These are phyloP conservation scores for Teleopsis dalmanni DNA, from an alignment of 1,140 invertebrate genomes.

Conservation along the genomic window DNA sequence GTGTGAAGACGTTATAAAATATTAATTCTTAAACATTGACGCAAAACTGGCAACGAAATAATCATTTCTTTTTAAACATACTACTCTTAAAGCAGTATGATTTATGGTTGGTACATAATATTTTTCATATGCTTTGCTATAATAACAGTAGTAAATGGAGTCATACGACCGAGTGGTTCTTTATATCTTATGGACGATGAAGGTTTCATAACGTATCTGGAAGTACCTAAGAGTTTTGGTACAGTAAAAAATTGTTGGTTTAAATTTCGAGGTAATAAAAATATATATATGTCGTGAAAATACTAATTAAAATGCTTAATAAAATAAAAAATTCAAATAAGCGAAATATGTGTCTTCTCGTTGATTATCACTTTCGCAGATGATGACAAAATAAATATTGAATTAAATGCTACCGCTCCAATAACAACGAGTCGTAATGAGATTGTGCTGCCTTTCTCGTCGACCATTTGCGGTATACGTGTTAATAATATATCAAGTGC, in stretches of 20 bases:
- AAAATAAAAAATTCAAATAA: background rate
- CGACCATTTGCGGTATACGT: constrained; percentile 11
- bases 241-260: constrained; percentile 14
- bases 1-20: too few species aligned
- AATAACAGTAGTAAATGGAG: too few species aligned
- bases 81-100: too few species aligned
- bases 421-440: constrained; percentile 6
- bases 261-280: constrained; percentile 11
- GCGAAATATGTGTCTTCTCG: too few species aligned
- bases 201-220: constrained; percentile 13
- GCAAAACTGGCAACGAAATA: too few species aligned
- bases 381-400: constrained; percentile 9
- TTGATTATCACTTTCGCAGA: background rate
- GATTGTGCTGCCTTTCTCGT: constrained; percentile 6
- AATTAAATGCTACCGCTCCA: constrained; percentile 8
- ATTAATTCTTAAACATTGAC: too few species aligned
- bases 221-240: constrained; percentile 14
- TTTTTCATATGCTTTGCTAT: too few species aligned
- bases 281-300: background rate
- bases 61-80: too few species aligned
- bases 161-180: constrained; percentile 7
- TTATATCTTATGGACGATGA: constrained; percentile 5
- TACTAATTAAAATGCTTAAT: background rate
- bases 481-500: constrained; percentile 5
- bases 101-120: too few species aligned